These are phyloP conservation scores for Portunus trituberculatus DNA, from an alignment of 1,140 invertebrate species.

Conservation along the genomic window DNA sequence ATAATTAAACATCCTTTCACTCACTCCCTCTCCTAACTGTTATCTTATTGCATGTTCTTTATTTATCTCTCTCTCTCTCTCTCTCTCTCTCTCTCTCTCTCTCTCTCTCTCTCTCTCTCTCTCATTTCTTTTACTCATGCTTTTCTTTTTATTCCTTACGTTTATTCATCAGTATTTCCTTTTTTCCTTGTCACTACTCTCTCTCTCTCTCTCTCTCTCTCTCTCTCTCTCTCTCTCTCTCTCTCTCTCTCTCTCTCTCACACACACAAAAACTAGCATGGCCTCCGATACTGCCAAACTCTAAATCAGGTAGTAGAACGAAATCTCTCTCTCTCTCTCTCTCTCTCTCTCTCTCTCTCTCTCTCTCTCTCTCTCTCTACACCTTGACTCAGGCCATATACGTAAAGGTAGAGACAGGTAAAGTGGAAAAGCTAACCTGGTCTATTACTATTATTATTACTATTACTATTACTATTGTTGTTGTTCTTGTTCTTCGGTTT, in stretches of 20 bases:
- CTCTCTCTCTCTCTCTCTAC: no score
- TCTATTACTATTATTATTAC: no score
- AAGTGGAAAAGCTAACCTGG: no score
- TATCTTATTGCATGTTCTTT: neutral
- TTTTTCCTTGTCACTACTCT: neutral
- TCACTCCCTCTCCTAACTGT: neutral
- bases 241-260: neutral
- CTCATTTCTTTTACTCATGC: no score
- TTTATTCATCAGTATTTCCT: neutral
- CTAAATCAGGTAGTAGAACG: neutral
- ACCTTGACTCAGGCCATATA: neutral
- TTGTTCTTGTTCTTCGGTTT: no score
- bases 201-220: neutral
- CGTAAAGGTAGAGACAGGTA: no score
- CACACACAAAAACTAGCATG: neutral
- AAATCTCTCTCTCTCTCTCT: no score
- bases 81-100: neutral
- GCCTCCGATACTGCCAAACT: neutral
- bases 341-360: no score
- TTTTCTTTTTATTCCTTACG: neutral
- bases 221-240: neutral
- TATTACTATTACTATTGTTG: no score
- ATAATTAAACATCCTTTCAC: neutral
- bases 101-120: neutral
- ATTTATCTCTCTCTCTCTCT: neutral